These are phyloP conservation scores for Henricia sp. DNA, from an alignment of 53 echinoderm and acorn worm genomes.

Conservation along the genomic window DNA sequence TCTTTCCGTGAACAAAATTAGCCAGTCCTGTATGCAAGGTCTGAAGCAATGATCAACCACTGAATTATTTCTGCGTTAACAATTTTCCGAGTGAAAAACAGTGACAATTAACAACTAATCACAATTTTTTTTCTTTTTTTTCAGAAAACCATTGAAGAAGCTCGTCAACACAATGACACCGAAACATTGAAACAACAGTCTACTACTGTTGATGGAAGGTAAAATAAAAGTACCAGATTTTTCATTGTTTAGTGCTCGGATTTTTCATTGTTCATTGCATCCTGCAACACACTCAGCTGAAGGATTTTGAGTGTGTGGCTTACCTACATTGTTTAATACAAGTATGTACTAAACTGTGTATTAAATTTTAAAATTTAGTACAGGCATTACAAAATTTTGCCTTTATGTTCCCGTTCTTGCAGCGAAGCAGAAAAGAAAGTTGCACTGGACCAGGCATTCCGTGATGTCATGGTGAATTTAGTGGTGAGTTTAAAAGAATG, in stretches of 20 bases:
- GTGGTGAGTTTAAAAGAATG: slow-evolving; percentile 76
- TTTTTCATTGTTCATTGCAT: no score
- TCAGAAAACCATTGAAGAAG: slow-evolving; percentile 49
- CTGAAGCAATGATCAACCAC: no score
- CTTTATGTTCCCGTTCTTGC: slow-evolving; percentile 6
- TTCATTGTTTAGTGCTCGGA: neutral
- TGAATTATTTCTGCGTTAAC: no score
- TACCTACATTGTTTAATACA: neutral
- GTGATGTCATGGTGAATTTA: slow-evolving; percentile 81
- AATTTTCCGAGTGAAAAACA: no score
- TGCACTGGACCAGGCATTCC: slow-evolving; percentile 92
- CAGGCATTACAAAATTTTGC: neutral
- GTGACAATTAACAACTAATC: no score
- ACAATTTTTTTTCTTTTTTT: neutral
- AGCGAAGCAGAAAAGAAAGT: slow-evolving; percentile 92
- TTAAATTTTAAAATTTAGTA: neutral
- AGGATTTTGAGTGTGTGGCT: no score
- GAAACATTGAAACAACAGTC: slow-evolving; percentile 35
- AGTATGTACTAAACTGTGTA: neutral
- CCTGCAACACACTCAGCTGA: no score
- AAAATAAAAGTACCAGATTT: no score
- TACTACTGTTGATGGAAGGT: slow-evolving; percentile 66
- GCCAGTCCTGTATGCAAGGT: no score
- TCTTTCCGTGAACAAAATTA: no score
- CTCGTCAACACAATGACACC: slow-evolving; percentile 14